Conservation (phyloP, 2,113 vertebrate species). For the Mionectes macconnelli region DNA sequence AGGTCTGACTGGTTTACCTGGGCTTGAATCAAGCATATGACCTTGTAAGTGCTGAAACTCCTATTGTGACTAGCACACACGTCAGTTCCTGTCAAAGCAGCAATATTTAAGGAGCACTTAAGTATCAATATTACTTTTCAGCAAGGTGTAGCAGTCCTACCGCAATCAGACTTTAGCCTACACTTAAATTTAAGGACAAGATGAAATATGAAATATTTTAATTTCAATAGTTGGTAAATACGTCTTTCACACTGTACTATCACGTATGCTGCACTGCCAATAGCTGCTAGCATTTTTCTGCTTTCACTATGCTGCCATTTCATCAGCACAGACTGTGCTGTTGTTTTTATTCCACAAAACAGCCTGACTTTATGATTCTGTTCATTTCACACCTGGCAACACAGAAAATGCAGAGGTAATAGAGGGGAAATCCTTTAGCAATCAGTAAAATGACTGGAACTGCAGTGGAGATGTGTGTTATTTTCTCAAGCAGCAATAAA, state of each 20-base stretch:
- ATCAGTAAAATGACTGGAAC: slow-evolving; percentile 40
- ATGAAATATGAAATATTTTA: not conserved
- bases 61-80: not conserved
- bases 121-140: not conserved
- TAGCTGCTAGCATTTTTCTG: not conserved
- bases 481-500: slow-evolving; percentile 54
- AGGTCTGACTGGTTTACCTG: not conserved
- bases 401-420: slow-evolving; percentile 58
- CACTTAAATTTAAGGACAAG: not conserved
- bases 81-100: not conserved
- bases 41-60: not conserved
- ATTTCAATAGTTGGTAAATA: not conserved
- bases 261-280: not conserved
- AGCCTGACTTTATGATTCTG: slow-evolving; percentile 43
- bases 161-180: not conserved
- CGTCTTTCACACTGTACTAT: not conserved
- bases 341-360: slow-evolving; percentile 25
- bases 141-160: not conserved
- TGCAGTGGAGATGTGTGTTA: not conserved
- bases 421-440: slow-evolving; percentile 46
- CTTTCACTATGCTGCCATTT: not conserved
- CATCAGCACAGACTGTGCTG: not conserved
- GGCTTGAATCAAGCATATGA: not conserved
- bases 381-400: slow-evolving; percentile 68
- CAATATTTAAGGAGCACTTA: not conserved